These are phyloP conservation scores for Muscicapa adusta DNA, from an alignment of 2,113 vertebrate species.

Conservation along the genomic window DNA sequence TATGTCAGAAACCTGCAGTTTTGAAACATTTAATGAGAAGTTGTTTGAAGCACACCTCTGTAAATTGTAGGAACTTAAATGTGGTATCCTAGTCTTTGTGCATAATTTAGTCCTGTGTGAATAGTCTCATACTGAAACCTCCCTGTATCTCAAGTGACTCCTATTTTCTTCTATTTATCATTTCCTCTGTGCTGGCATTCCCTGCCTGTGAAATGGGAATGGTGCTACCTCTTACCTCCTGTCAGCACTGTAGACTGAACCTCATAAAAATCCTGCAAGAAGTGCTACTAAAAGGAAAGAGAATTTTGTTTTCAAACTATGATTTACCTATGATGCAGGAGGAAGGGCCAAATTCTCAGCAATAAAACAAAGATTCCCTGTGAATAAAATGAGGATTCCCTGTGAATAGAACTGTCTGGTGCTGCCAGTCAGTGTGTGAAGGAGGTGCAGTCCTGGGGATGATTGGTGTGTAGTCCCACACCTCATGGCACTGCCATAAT, in stretches of 20 bases:
- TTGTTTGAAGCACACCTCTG: not conserved
- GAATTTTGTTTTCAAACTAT: not conserved
- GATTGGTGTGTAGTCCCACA: not conserved
- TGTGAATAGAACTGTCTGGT: not conserved
- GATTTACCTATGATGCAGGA: not conserved
- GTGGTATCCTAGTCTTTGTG: not conserved
- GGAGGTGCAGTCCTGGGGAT: not conserved
- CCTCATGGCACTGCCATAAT: not conserved
- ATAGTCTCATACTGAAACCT: not conserved
- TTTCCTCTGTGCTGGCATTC: not conserved
- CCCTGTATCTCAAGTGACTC: not conserved
- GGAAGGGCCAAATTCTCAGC: not conserved
- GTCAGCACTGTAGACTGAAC: not conserved
- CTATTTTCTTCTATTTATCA: not conserved
- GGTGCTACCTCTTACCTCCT: not conserved
- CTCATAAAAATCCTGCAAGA: not conserved
- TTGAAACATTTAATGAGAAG: constrained; percentile 8
- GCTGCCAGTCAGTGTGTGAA: not conserved
- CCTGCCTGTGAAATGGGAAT: not conserved
- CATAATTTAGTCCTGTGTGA: not conserved
- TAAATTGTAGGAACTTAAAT: not conserved
- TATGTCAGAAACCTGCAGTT: not conserved
- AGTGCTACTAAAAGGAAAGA: not conserved
- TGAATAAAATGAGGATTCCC: not conserved
- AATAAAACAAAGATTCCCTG: not conserved